phyloP scores from a whole-genome alignment of 1,140 invertebrate species.

The Pollicipes pollicipes region DNA sequence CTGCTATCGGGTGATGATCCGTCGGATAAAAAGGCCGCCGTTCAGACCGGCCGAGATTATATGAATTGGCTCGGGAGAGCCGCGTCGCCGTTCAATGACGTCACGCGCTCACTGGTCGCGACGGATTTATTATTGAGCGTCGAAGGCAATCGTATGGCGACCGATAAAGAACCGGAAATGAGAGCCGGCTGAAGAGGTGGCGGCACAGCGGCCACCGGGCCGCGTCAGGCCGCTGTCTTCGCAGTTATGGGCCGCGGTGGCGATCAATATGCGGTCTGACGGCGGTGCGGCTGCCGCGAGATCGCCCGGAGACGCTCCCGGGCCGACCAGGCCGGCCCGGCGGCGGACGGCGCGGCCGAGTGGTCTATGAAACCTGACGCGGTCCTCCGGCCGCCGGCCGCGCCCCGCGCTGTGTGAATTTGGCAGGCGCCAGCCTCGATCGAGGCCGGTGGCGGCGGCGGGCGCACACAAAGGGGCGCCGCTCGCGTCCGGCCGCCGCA shows the following conservation, averaged over 20 bases:
- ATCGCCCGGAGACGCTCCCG: no score
- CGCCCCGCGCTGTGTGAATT: no score
- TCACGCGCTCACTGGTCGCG: no score
- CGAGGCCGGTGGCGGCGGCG: no score
- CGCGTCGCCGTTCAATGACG: background rate
- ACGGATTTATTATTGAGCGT: background rate
- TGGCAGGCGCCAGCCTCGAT: no score
- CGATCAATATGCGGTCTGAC: background rate
- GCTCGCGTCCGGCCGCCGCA: background rate
- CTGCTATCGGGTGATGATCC: background rate
- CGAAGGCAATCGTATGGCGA: background rate
- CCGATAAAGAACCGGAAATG: background rate
- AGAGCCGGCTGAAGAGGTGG: background rate
- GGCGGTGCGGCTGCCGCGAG: no score
- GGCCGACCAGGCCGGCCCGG: no score
- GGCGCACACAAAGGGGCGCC: no score
- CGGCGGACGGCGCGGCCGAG: background rate
- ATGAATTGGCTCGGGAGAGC: background rate
- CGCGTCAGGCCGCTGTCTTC: background rate
- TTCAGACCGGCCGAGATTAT: background rate
- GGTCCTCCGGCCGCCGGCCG: background rate
- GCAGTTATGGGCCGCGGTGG: background rate
- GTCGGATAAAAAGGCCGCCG: background rate
- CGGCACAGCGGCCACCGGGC: background rate
- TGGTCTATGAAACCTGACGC: background rate